A percentile compares a stretch with the other conserved stretches of the same genome.
Evolutionary conservation across 2,113 vertebrate species (phyloP).

Genomic region (Tragelaphus buxtoni): DNA sequence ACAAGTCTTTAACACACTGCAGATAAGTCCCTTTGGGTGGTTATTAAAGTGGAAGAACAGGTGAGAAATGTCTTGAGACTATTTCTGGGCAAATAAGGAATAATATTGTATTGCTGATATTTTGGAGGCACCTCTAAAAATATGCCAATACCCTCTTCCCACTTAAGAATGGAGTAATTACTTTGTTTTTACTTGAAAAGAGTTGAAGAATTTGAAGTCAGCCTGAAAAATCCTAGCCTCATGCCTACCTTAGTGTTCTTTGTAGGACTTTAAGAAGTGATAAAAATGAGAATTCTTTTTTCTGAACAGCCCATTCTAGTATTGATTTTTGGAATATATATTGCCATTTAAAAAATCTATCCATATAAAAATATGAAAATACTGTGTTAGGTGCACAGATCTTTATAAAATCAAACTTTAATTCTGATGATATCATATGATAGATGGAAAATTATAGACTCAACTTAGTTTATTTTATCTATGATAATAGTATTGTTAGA

Average conservation of each 20-base stretch:
- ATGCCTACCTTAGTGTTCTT: constrained; percentile 15
- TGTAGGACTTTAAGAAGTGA: constrained; percentile 6
- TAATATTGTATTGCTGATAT: constrained; percentile 32
- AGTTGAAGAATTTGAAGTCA: constrained; percentile 21
- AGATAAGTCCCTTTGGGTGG: constrained; percentile 47
- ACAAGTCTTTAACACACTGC: constrained; percentile 41
- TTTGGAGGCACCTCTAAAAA: constrained; percentile 51
- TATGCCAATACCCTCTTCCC: constrained; percentile 22
- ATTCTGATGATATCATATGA: constrained; percentile 22
- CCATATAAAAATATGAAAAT: constrained; percentile 31
- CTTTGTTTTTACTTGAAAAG: constrained; percentile 17
- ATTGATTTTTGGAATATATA: constrained; percentile 12
- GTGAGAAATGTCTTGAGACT: constrained; percentile 55
- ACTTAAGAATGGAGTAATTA: constrained; percentile 12
- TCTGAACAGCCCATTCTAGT: constrained; percentile 11
- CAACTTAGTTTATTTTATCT: constrained; percentile 14
- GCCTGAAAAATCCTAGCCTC: constrained; percentile 12
- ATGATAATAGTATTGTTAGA: constrained; percentile 8
- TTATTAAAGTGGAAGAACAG: constrained; percentile 44
- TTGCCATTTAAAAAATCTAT: not conserved
- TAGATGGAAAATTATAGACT: constrained; percentile 28
- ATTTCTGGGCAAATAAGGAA: constrained; percentile 48
- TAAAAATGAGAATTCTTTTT: constrained; percentile 37
- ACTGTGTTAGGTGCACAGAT: not conserved
- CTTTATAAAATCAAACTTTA: constrained; percentile 37